Percentiles rank a stretch among this genome's conserved stretches.
Conservation (phyloP, 1,140 invertebrate genomes). For the Latrodectus geometricus region DNA sequence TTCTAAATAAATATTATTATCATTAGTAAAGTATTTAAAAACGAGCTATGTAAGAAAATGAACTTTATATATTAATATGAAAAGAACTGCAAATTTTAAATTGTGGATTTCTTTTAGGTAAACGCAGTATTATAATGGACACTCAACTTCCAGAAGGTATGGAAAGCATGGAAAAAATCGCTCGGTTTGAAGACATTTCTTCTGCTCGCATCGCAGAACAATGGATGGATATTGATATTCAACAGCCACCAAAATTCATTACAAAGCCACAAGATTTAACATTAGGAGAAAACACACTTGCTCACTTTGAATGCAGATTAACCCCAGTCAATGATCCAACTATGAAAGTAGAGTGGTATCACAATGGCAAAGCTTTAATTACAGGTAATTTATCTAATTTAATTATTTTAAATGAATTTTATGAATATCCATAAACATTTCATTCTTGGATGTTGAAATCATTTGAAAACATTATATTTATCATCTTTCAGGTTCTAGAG, state of each 20-base stretch:
- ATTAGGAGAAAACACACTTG: slow-evolving; percentile 87
- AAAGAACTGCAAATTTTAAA: not conserved
- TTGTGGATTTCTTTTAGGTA: slow-evolving; percentile 67
- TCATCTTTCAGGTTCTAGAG: slow-evolving; percentile 82
- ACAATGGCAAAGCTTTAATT: slow-evolving; percentile 89
- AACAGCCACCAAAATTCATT: slow-evolving; percentile 92
- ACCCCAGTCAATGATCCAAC: slow-evolving; percentile 91
- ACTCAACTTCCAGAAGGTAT: slow-evolving; percentile 94
- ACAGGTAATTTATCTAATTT: slow-evolving; percentile 71
- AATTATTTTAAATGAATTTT: too few relatives aligned
- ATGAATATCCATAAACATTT: too few relatives aligned
- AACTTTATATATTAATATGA: not conserved
- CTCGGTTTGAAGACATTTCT: slow-evolving; percentile 83
- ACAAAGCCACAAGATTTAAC: slow-evolving; percentile 86
- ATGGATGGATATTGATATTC: slow-evolving; percentile 74
- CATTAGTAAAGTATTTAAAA: not conserved
- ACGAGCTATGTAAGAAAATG: not conserved
- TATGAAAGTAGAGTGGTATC: slow-evolving; percentile 96
- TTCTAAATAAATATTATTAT: not conserved
- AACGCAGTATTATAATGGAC: slow-evolving; percentile 89
- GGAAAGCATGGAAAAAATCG: slow-evolving; percentile 86
- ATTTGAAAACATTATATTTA: not conserved
- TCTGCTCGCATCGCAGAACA: slow-evolving; percentile 75
- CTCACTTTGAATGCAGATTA: slow-evolving; percentile 92
- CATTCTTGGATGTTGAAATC: too few relatives aligned